Conservation (phyloP, 2,113 vertebrate genomes). For the Daphoenositta chrysoptera region DNA sequence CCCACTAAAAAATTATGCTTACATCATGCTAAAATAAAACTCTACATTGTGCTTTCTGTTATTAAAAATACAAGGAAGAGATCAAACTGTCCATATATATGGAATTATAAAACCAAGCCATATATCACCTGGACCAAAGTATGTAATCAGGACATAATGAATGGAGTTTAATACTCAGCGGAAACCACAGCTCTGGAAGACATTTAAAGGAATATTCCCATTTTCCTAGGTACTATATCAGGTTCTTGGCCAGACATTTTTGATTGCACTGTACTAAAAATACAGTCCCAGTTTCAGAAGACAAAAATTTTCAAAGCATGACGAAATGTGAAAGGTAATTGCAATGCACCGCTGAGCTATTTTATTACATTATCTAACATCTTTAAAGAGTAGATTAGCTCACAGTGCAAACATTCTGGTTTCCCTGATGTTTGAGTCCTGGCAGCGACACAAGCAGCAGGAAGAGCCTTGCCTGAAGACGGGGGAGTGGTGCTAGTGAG, state of each 20-base stretch:
- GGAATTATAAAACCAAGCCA: conserved; percentile 15
- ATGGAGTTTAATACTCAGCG: conserved; percentile 26
- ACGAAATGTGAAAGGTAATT: conserved; percentile 55
- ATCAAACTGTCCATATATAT: not conserved
- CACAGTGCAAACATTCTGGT: conserved; percentile 60
- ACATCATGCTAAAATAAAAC: conserved; percentile 29
- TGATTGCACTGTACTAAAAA: conserved; percentile 56
- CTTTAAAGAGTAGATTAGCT: conserved; percentile 57
- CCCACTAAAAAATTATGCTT: conserved; percentile 3
- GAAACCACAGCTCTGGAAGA: conserved; percentile 59
- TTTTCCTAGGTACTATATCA: conserved; percentile 57
- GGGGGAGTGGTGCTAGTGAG: not conserved
- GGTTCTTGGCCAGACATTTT: conserved; percentile 63
- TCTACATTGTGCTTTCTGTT: not conserved
- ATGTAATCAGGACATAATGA: conserved; percentile 47
- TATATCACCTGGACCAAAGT: conserved; percentile 42
- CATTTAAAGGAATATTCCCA: conserved; percentile 59
- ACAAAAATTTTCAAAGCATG: conserved; percentile 53
- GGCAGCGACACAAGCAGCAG: not conserved
- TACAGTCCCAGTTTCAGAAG: conserved; percentile 23
- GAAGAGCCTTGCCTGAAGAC: not conserved
- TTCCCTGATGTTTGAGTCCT: conserved; percentile 49
- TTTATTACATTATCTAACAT: conserved; percentile 53
- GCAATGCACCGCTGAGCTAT: conserved; percentile 1
- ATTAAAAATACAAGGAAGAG: conserved; percentile 8